A percentile compares a stretch with the other conserved stretches of the same genome.
Conservation (phyloP, 2,888 invertebrate species). For the Dastarcus helophoroides region DNA sequence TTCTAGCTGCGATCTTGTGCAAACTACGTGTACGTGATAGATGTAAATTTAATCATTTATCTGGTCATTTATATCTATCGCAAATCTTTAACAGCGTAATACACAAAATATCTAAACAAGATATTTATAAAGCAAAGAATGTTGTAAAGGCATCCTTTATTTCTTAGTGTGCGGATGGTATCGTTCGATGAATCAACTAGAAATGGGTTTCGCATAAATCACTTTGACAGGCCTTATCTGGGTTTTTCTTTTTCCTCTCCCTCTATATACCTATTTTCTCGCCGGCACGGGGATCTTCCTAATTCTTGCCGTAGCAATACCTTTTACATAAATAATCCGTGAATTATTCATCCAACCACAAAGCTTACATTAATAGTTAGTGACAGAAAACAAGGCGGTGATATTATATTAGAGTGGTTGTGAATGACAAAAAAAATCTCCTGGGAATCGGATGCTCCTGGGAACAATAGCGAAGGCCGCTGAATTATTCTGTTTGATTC, state of each 20-base stretch:
- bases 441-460: slow-evolving; percentile 15
- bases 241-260: too few species aligned
- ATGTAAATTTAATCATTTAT: too few species aligned
- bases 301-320: slow-evolving; percentile 23
- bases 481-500: slow-evolving; percentile 34
- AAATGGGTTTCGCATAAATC: slow-evolving; percentile 35
- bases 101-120: too few species aligned
- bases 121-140: too few species aligned
- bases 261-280: too few species aligned
- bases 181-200: slow-evolving; percentile 1
- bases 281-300: slow-evolving; percentile 20
- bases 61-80: too few species aligned
- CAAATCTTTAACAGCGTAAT: too few species aligned
- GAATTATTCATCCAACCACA: slow-evolving; percentile 29
- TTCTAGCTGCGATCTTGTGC: too few species aligned
- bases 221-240: slow-evolving; percentile 35
- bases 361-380: slow-evolving; percentile 18
- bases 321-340: slow-evolving; percentile 30
- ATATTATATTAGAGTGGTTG: neutral
- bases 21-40: too few species aligned
- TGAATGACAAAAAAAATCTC: neutral
- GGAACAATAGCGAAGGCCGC: slow-evolving; percentile 31
- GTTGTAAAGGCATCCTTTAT: neutral
- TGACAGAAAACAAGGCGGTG: neutral
- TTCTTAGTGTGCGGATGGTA: slow-evolving; percentile 3